Percentiles rank a stretch among this genome's conserved stretches.
Conservation (phyloP, 2,888 invertebrate species). For the Ptychoptera contaminata region DNA sequence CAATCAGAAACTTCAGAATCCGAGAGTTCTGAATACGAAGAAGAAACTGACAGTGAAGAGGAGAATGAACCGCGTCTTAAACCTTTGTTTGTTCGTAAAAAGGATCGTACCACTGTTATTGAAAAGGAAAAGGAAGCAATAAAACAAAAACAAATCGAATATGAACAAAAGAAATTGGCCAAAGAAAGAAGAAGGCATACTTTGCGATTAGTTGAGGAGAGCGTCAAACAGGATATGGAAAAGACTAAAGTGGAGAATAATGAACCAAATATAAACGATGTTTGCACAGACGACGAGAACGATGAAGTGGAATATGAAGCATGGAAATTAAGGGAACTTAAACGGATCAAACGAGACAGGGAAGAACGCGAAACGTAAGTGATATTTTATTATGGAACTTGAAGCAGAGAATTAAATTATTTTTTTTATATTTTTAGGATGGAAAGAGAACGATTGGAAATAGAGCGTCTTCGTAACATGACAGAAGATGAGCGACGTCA, state of each 20-base stretch:
- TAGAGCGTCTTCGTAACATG: constrained; percentile 82
- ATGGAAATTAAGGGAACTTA: constrained; percentile 95
- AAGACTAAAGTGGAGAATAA: constrained; percentile 48
- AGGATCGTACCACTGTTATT: constrained; percentile 86
- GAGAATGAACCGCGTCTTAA: constrained; percentile 85
- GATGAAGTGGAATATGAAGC: constrained; percentile 93
- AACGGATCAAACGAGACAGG: constrained; percentile 87
- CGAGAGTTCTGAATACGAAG: constrained; percentile 70
- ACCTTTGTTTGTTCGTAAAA: constrained; percentile 86
- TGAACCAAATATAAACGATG: constrained; percentile 66
- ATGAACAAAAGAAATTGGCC: constrained; percentile 66
- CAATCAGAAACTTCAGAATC: constrained; percentile 46
- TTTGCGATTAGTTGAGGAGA: constrained; percentile 76
- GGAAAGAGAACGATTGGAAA: constrained; percentile 75
- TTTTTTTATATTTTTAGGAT: too few relatives aligned
- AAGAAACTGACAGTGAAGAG: constrained; percentile 70
- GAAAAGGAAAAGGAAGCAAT: constrained; percentile 83
- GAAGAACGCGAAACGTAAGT: constrained; percentile 87
- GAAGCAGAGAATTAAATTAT: too few relatives aligned
- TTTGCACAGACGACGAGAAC: constrained; percentile 89
- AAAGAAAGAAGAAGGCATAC: constrained; percentile 84
- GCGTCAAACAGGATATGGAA: constrained; percentile 64
- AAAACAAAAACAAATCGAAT: constrained; percentile 69
- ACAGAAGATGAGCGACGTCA: constrained; percentile 91
- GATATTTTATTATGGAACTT: neutral